phyloP scores from a whole-genome alignment of 2,888 invertebrate genomes.

The Eupithecia tripunctaria region DNA sequence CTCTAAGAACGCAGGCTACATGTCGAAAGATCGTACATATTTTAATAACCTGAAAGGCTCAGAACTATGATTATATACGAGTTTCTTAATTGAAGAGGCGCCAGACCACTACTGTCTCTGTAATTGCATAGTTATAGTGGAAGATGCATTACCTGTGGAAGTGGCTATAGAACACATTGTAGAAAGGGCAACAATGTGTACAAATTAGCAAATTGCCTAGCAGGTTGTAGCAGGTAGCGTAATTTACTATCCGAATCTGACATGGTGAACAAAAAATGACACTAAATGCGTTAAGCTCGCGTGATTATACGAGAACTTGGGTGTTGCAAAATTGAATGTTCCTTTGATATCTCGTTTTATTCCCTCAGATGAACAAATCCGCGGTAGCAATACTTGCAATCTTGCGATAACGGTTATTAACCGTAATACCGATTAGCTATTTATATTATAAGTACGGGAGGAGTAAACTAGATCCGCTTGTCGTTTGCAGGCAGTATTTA shows the following conservation, averaged over 20 bases:
- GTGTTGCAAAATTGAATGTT: background rate
- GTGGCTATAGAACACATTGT: constrained; percentile 12
- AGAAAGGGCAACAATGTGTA: constrained; percentile 18
- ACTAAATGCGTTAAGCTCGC: background rate
- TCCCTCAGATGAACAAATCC: constrained; percentile 1
- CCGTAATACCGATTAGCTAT: constrained; percentile 20
- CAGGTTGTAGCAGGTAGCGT: constrained; percentile 4
- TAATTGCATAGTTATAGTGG: constrained; percentile 47
- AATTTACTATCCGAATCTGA: constrained; percentile 3
- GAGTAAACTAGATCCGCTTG: constrained; percentile 8
- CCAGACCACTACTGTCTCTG: constrained; percentile 44
- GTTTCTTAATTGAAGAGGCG: constrained; percentile 53
- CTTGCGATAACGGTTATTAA: constrained; percentile 20
- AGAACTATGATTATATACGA: constrained; percentile 48
- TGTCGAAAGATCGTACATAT: constrained; percentile 46
- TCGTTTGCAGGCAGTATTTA: constrained; percentile 20
- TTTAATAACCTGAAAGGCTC: constrained; percentile 51
- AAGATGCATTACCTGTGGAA: constrained; percentile 31
- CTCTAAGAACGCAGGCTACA: constrained; percentile 37
- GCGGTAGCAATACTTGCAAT: constrained; percentile 6
- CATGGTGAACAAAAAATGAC: background rate
- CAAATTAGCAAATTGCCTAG: background rate
- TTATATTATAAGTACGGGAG: constrained; percentile 21
- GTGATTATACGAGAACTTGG: background rate
- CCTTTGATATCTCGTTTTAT: background rate